Base-by-base conservation (phyloP, 2,797 vertebrate species). In the Crocodylus rhombifer region DNA sequence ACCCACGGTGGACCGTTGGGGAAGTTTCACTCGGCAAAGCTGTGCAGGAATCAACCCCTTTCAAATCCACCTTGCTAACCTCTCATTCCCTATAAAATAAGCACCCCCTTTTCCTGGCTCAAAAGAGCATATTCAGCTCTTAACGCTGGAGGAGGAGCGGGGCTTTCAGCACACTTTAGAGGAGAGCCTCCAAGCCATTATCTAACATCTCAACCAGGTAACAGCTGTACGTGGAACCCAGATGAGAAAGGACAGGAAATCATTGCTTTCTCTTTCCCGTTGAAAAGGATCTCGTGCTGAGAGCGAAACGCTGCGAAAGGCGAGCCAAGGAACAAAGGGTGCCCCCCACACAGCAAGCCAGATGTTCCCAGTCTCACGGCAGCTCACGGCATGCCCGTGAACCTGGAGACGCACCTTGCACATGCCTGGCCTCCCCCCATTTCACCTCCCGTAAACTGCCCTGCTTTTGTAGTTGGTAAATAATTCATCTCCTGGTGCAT, bases 21-120 rank as follows among this genome's bases (percentile, higher is more conserved):
- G 93, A 98, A 98, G 97, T 98, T 98, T 98, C 55, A 63, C 87
- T 82, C 77, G 18, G 18, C 62, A 23, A 63, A 63, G 62, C 61
- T 25, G 18, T 23, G 61, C 25, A 11, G 61, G 42, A 51, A 51
- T 51, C 42, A 51, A 10, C 42, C 42, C 42, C 42, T 51, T 51
- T 11, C 42, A 51, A 51, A 51, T 51, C 42, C 42, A 51, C 42
- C 42, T 51, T 11, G 42, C 42, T 51, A 51, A 51, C 42, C 83
- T 71, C 88, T 33, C 2, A 73, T 73, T 92, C 25, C 61, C 64
- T 69, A 90, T 87, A 81, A 92, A 97, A 76, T 3, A 17, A 61
- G 18, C 65, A 80, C 65, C 87, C 91, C 75, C 58, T 92, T 94
- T 84, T 80, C 67, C 76, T 96, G 94, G 94, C 92, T 89, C 89